These are phyloP conservation scores for Fragum whitleyi DNA, from an alignment of 2,888 invertebrate species.

Conservation along the genomic window DNA sequence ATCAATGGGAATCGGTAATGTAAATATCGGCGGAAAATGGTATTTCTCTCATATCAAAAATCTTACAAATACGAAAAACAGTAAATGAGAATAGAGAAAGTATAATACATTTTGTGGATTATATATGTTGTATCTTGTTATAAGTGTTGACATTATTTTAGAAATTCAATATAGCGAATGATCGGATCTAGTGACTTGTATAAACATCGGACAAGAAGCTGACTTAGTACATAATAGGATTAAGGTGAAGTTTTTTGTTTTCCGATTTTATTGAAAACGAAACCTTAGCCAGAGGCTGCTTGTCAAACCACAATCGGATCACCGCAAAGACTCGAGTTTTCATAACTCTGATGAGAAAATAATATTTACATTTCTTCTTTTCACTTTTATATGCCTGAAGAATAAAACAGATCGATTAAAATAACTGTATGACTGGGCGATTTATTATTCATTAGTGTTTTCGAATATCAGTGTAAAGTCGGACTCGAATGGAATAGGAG, in stretches of 20 bases:
- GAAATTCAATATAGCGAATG: not conserved
- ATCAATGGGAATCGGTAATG: constrained; percentile 51
- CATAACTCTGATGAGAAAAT: constrained; percentile 58
- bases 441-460: constrained; percentile 15
- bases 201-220: not conserved
- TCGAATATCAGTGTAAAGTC: not conserved
- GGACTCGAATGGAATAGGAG: not conserved
- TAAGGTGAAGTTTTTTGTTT: constrained; percentile 41
- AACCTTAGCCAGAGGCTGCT: not conserved
- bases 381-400: constrained; percentile 24
- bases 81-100: too few species aligned
- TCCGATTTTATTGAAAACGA: constrained; percentile 12
- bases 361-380: constrained; percentile 62
- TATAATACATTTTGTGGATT: constrained; percentile 16
- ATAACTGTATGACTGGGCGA: not conserved
- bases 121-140: constrained; percentile 11
- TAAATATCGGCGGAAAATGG: constrained; percentile 59
- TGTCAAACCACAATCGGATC: constrained; percentile 18
- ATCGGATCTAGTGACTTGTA: not conserved
- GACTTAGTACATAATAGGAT: constrained; percentile 39
- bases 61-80: constrained; percentile 21
- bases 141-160: constrained; percentile 9
- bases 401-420: constrained; percentile 26
- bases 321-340: constrained; percentile 17
- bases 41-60: constrained; percentile 40